Evolutionary conservation across 1,140 invertebrate species (phyloP).

Genomic region (Delia radicum): DNA sequence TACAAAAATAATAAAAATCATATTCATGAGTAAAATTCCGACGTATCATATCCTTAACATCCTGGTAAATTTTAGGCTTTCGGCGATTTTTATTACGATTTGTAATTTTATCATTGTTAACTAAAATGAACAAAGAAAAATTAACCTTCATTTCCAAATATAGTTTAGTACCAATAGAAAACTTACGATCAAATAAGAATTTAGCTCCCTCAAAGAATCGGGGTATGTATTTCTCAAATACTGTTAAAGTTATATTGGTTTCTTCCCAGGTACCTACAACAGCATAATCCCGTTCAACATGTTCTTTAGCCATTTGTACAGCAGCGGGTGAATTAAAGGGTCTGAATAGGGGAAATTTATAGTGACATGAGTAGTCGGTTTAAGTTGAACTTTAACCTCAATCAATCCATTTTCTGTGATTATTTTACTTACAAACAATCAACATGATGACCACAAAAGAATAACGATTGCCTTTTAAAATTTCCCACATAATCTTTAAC

Average conservation of each 20-base stretch:
- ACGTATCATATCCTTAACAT: slow-evolving; percentile 80
- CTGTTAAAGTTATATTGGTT: slow-evolving; percentile 77
- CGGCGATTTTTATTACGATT: slow-evolving; percentile 53
- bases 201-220: slow-evolving; percentile 76
- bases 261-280: slow-evolving; percentile 87
- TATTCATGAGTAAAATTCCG: slow-evolving; percentile 86
- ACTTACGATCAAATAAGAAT: slow-evolving; percentile 50
- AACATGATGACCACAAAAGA: slow-evolving; percentile 80
- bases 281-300: slow-evolving; percentile 81
- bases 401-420: background rate
- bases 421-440: slow-evolving; percentile 72
- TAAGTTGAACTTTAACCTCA: background rate
- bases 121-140: slow-evolving; percentile 30
- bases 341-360: slow-evolving; percentile 56
- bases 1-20: slow-evolving; percentile 89
- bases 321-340: slow-evolving; percentile 83
- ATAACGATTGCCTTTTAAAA: slow-evolving; percentile 74
- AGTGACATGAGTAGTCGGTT: background rate
- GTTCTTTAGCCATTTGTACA: slow-evolving; percentile 77
- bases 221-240: slow-evolving; percentile 82
- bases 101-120: slow-evolving; percentile 43
- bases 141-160: background rate
- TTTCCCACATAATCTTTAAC: slow-evolving; percentile 76
- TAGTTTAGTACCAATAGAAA: background rate
- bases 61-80: slow-evolving; percentile 67